These are phyloP conservation scores for Ciona savignyi DNA, from an alignment of 23 tunicate genomes.

Conservation along the genomic window DNA sequence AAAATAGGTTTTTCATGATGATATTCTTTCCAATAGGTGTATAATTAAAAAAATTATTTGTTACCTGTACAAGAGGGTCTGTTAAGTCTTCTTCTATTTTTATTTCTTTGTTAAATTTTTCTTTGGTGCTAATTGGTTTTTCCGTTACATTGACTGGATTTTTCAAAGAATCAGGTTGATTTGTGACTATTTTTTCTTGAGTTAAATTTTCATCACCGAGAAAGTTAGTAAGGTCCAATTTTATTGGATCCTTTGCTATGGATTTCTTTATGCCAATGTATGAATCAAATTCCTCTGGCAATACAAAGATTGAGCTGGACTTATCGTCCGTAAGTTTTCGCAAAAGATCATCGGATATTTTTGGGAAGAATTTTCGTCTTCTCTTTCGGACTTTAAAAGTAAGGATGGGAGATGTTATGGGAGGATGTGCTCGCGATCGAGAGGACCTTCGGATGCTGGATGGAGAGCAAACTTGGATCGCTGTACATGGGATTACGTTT, in stretches of 20 bases:
- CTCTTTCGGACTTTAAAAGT: neutral
- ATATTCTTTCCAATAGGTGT: too few species aligned
- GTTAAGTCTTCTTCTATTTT: too few species aligned
- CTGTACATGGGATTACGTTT: neutral
- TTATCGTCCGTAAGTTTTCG: neutral
- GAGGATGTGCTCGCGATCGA: neutral
- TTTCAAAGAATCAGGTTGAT: too few species aligned
- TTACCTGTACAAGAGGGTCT: too few species aligned
- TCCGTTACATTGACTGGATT: too few species aligned
- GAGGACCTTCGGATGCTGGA: neutral
- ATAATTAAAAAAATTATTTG: too few species aligned
- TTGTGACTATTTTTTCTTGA: too few species aligned
- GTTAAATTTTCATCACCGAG: too few species aligned
- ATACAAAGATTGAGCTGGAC: neutral
- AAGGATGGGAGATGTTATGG: neutral
- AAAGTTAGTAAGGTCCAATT: neutral
- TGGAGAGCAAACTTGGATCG: neutral
- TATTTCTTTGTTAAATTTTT: too few species aligned
- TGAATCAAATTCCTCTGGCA: neutral
- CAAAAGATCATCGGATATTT: neutral
- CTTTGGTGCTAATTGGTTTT: too few species aligned
- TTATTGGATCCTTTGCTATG: neutral
- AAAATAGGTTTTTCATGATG: too few species aligned
- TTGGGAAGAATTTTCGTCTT: neutral
- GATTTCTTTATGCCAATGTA: neutral